Percentiles rank a stretch among this genome's conserved stretches.
Evolutionary conservation across 2,113 vertebrate genomes (phyloP).

Genomic region (Poeciliopsis prolifica): DNA sequence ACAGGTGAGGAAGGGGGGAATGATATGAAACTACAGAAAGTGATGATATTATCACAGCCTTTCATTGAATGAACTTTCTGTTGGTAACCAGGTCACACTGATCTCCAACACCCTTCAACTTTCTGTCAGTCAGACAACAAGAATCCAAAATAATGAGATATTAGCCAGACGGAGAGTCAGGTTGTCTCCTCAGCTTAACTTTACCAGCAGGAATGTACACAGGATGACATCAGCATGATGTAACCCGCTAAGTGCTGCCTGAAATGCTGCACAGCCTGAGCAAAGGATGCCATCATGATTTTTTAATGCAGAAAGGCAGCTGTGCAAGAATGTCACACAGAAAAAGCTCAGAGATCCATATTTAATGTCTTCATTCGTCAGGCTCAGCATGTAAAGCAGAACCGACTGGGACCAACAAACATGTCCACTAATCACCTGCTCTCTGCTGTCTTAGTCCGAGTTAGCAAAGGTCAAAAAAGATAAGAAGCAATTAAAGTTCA

Average conservation of each 20-base stretch:
- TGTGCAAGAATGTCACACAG: not conserved
- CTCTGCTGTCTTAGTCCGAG: not conserved
- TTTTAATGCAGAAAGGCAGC: not conserved
- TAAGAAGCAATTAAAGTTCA: not conserved
- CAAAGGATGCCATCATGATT: not conserved
- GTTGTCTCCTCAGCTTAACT: conserved; percentile 23
- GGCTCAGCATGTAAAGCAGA: not conserved
- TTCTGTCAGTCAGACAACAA: not conserved
- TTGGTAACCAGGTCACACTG: too few species aligned
- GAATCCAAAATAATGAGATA: conserved; percentile 45
- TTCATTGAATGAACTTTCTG: not conserved
- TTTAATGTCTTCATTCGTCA: not conserved
- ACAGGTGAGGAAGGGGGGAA: not conserved
- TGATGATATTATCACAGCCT: not conserved
- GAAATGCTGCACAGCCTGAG: not conserved
- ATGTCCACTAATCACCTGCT: not conserved
- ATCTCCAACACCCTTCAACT: not conserved
- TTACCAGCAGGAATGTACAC: not conserved
- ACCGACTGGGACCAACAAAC: not conserved
- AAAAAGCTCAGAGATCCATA: not conserved
- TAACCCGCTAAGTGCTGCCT: not conserved
- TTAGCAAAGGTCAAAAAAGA: not conserved
- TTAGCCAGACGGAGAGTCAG: conserved; percentile 1
- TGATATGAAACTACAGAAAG: not conserved
- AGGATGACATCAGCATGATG: not conserved